phyloP scores from a whole-genome alignment of 2,113 vertebrate species.

The Erinaceus europaeus region DNA sequence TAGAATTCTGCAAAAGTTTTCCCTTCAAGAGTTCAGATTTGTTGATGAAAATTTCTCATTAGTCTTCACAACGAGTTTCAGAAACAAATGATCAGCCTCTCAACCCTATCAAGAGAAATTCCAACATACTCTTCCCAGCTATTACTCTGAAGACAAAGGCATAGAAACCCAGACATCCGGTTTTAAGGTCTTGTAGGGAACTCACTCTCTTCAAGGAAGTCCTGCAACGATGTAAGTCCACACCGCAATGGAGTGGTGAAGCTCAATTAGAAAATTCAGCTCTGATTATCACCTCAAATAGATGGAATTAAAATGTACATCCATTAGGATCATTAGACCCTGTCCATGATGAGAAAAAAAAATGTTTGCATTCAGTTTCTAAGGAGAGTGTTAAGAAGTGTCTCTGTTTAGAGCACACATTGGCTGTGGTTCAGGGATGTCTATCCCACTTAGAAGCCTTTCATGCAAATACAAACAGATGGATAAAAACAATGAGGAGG shows the following conservation, averaged over 20 bases:
- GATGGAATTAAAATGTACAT: slow-evolving; percentile 30
- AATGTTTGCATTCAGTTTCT: background rate
- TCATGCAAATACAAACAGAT: background rate
- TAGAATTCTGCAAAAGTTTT: slow-evolving; percentile 46
- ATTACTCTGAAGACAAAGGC: background rate
- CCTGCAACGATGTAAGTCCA: slow-evolving; percentile 15
- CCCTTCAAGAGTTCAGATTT: slow-evolving; percentile 50
- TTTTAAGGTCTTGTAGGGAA: background rate
- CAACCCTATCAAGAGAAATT: background rate
- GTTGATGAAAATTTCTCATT: slow-evolving; percentile 52
- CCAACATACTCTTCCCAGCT: background rate
- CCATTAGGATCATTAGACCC: slow-evolving; percentile 16
- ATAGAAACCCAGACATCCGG: background rate
- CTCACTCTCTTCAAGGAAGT: background rate
- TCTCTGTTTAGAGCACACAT: background rate
- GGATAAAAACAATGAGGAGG: background rate
- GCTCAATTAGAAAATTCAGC: slow-evolving; percentile 21
- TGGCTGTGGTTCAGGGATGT: background rate
- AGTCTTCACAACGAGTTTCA: slow-evolving; percentile 16
- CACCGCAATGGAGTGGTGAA: background rate
- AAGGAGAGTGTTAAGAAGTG: background rate
- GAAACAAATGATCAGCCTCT: slow-evolving; percentile 28
- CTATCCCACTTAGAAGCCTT: background rate
- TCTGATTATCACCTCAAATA: slow-evolving; percentile 12
- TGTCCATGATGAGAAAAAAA: slow-evolving; percentile 3